Evolutionary conservation across 2,113 vertebrate species (phyloP), one percentile per base, ranked within the genome.

Genomic region (Grammomys surdaster): DNA sequence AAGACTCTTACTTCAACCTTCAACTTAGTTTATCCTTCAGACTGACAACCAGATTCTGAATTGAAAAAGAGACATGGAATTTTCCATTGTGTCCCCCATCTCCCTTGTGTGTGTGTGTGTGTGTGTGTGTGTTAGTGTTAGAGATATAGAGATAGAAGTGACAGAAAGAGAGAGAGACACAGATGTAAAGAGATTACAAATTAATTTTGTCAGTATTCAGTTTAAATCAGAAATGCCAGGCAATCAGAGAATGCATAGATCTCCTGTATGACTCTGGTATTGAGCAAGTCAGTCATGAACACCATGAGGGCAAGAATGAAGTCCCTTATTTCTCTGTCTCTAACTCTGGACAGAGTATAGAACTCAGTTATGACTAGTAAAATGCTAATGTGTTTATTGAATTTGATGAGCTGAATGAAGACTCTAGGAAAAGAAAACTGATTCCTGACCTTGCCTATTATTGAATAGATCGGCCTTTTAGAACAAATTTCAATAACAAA

Each of bases 61-160:
- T 70, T 76, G 56, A 94, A 96, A 40, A 9, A 43, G 58, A 90
- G 48, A 92, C 0, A 69, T 69, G 93, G 65, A 96, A 91, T 96
- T 96, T 95, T 95, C 67, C 70, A 93, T 17, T 46, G 17, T 54
- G 24, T 22, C 40, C 2, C 7, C n/a, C 46, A 48, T 31, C 46
- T 6, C 10, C 2, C 0, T 4, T 4, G 7, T 36, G 16, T 77
- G 36, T 86, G 77, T 67, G 24, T 75, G 63, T 5, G 2, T 67
- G 26, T 33, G 1, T 73, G 43, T 84, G 31, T 87, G 72, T 69
- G n/a, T 72, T 56, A 56, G 60, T 7, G 72, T 75, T 12, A 43
- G 12, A 82, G 8, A 48, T 0, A 92, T 3, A 70, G 13, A 48
- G n/a, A 28, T 31, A 86, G 46, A 88, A 69, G 63, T 6, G 11